Conservation (phyloP, 2,888 invertebrate genomes). For the Carcina quercana region DNA sequence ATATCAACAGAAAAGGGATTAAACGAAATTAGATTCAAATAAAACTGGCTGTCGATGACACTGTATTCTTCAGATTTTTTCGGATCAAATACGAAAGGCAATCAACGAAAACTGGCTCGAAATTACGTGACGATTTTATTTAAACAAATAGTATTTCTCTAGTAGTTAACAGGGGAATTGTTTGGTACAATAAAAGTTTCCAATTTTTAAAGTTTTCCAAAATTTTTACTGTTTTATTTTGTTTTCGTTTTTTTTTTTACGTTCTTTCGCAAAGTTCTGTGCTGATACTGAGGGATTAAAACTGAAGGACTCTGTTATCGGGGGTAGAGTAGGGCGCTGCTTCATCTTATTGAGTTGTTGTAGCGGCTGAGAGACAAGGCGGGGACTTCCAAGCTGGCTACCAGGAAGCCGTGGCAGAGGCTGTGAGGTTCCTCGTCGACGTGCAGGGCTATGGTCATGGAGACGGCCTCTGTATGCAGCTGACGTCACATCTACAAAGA, state of each 20-base stretch:
- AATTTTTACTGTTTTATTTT: constrained; percentile 1
- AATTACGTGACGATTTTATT: too few relatives aligned
- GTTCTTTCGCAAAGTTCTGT: not conserved
- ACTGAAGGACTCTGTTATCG: constrained; percentile 44
- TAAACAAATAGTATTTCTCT: too few relatives aligned
- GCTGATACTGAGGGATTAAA: constrained; percentile 5
- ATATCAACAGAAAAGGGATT: too few relatives aligned
- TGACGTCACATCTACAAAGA: constrained; percentile 88
- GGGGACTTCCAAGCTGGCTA: constrained; percentile 84
- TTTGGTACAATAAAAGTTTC: too few relatives aligned
- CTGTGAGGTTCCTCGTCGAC: constrained; percentile 91
- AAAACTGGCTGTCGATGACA: constrained; percentile 33
- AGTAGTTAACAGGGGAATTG: too few relatives aligned
- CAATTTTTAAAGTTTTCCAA: not conserved
- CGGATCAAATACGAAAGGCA: too few relatives aligned
- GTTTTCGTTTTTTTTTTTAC: not conserved
- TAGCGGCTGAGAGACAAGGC: constrained; percentile 52
- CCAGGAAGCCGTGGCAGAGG: constrained; percentile 93
- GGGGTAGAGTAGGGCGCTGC: constrained; percentile 42
- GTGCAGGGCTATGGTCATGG: constrained; percentile 85
- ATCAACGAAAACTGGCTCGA: too few relatives aligned
- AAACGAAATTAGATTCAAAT: too few relatives aligned
- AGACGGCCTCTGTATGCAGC: constrained; percentile 87
- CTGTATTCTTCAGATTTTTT: constrained; percentile 16
- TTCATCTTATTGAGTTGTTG: constrained; percentile 51